Evolutionary conservation across 2,113 vertebrate species (phyloP).

Genomic region (Terrapene triunguis): DNA sequence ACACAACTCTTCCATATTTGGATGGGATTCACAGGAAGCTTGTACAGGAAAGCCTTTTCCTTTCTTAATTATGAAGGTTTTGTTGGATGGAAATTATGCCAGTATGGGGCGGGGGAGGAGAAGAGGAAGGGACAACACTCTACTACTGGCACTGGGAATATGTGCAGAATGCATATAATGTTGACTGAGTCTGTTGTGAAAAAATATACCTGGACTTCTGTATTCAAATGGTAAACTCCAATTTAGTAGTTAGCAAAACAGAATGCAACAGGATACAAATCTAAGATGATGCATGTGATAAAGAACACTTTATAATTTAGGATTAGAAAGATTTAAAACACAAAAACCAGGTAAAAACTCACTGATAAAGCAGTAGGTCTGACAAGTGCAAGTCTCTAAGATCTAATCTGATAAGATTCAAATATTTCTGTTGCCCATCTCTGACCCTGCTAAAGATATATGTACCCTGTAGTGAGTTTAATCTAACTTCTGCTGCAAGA

Average conservation of each 20-base stretch:
- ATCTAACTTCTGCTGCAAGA: neutral
- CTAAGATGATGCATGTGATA: neutral
- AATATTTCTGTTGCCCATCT: neutral
- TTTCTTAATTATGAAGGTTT: slow-evolving; percentile 65
- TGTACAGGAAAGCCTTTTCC: slow-evolving; percentile 64
- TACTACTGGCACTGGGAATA: slow-evolving; percentile 16
- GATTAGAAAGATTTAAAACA: neutral
- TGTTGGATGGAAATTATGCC: slow-evolving; percentile 54
- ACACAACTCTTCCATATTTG: slow-evolving; percentile 38
- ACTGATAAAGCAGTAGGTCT: neutral
- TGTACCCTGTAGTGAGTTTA: neutral
- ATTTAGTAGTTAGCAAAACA: neutral
- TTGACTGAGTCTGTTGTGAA: neutral
- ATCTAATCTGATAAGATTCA: neutral
- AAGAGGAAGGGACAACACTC: slow-evolving; percentile 26
- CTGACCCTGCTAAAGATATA: neutral
- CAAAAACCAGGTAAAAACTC: neutral
- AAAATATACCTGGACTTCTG: neutral
- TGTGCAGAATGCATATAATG: neutral
- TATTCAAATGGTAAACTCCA: neutral
- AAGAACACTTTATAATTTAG: neutral
- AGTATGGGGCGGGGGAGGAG: slow-evolving; percentile 1
- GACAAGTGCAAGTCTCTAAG: neutral
- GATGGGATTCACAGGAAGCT: slow-evolving; percentile 72
- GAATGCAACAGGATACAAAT: neutral